phyloP scores from a whole-genome alignment of 2,113 vertebrate genomes.

The Pycnonotus jocosus region DNA sequence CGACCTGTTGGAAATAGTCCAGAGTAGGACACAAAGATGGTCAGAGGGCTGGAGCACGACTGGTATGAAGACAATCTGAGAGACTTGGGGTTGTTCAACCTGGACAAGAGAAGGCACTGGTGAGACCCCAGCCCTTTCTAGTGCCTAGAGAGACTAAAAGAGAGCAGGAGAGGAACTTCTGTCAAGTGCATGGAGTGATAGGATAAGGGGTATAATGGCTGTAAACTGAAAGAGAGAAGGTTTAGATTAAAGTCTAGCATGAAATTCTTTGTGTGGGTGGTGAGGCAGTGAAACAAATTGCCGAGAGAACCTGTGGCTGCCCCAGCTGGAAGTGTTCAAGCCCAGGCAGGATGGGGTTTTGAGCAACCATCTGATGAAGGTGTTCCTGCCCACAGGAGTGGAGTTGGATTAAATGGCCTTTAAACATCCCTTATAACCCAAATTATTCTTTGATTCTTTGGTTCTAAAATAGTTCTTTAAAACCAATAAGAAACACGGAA shows the following conservation, averaged over 20 bases:
- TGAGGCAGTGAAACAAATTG: background rate
- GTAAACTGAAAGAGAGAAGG: background rate
- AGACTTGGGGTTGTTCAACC: fast-evolving
- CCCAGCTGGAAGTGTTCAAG: background rate
- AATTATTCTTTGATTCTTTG: background rate
- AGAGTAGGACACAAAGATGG: background rate
- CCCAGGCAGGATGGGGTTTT: fast-evolving
- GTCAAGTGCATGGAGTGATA: background rate
- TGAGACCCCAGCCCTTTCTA: fast-evolving
- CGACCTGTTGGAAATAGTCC: background rate
- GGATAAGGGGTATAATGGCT: fast-evolving
- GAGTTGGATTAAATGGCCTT: background rate
- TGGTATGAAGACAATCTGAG: background rate
- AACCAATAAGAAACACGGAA: background rate
- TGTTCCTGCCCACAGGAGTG: background rate
- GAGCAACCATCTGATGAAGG: fast-evolving
- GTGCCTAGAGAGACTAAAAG: fast-evolving
- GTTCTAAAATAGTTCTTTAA: background rate
- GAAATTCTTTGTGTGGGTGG: background rate
- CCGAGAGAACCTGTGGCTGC: background rate
- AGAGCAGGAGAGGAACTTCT: background rate
- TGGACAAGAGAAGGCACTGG: background rate
- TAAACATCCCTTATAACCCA: background rate
- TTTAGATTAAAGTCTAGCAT: background rate
- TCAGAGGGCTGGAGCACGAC: fast-evolving